A percentile compares a stretch with the other conserved stretches of the same genome.
These are phyloP conservation scores for Plectrocnemia conspersa DNA, from an alignment of 1,140 invertebrate genomes.

Conservation along the genomic window DNA sequence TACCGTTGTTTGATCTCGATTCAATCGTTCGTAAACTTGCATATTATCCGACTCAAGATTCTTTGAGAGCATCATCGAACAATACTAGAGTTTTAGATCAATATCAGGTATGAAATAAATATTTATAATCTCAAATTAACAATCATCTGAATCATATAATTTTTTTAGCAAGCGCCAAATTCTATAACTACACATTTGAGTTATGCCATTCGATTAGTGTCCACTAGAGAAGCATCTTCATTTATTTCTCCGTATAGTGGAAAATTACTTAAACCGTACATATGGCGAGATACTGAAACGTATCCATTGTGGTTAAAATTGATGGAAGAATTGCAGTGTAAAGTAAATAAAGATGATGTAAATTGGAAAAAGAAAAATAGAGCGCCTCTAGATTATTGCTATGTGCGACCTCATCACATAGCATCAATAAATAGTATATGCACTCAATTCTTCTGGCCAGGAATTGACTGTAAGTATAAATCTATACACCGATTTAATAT, in stretches of 20 bases:
- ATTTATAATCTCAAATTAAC: conserved; percentile 4
- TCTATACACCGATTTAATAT: background rate
- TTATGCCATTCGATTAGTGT: conserved; percentile 20
- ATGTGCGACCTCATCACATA: conserved; percentile 81
- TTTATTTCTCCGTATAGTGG: conserved; percentile 60
- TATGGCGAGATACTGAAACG: conserved; percentile 61
- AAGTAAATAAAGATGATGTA: conserved; percentile 57
- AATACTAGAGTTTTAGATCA: conserved; percentile 28
- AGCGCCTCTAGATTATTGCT: conserved; percentile 65
- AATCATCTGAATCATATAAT: conserved; percentile 6
- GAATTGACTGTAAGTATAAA: conserved; percentile 73
- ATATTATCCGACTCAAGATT: conserved; percentile 28
- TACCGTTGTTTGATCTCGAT: conserved; percentile 26
- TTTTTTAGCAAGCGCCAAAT: conserved; percentile 19
- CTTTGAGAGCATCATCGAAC: conserved; percentile 1
- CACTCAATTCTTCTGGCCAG: conserved; percentile 82
- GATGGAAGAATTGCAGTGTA: conserved; percentile 63
- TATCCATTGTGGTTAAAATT: conserved; percentile 65
- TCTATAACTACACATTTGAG: conserved; percentile 21
- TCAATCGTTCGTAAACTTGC: conserved; percentile 22
- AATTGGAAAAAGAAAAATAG: conserved; percentile 44
- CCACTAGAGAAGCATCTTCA: conserved; percentile 44
- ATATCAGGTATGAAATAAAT: conserved; percentile 24
- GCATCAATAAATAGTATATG: conserved; percentile 80
- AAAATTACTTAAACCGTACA: conserved; percentile 72